Base-by-base conservation (phyloP, 2,797 vertebrate species). In the Ctenosaura bakeri region DNA sequence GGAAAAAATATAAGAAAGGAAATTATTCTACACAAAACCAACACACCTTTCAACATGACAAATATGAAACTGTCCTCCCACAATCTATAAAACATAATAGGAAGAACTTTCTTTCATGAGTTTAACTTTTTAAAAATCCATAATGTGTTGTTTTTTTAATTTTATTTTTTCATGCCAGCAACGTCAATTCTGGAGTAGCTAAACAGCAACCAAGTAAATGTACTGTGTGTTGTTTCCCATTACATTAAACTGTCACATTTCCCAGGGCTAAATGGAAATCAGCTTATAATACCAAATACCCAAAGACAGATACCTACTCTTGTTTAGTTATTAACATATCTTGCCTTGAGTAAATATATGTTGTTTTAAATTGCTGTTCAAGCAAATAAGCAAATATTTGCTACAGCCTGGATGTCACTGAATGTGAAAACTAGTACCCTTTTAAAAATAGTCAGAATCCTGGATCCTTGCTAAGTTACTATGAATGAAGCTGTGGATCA, bases 51-150 rank as follows among this genome's bases (percentile, higher is more conserved):
- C n/a, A 74, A 38, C 56, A 78, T 89, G 59, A 89, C n/a, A 90
- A 87, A 69, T n/a, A 93, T 66, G 32, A 95, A 95, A 91, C 32
- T 92, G 32, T 91, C 92, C 20, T 50, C 42, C 69, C 59, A 90
- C 18, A 94, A 88, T 5, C 80, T 16, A 83, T 4, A 83, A 89
- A 89, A 90, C 42, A 94, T 56, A 93, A 54, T 22, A 56, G 35
- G 73, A 50, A 16, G 0, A n/a, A 92, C 88, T 10, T 94, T 84
- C 88, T 10, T 94, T 84, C 81, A n/a, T 73, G 32, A 26, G 13
- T 91, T 38, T 85, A 84, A 66, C 82, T 66, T 77, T 12, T 76
- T 32, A 32, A 18, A 84, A 83, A 74, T 69, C 12, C 24, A 56
- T 82, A 64, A 83, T 16, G 7, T 9, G 46, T 56, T 77, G 26